Evolutionary conservation across 2,797 vertebrate genomes (phyloP).

Genomic region (Pseudocheirus occidentalis): DNA sequence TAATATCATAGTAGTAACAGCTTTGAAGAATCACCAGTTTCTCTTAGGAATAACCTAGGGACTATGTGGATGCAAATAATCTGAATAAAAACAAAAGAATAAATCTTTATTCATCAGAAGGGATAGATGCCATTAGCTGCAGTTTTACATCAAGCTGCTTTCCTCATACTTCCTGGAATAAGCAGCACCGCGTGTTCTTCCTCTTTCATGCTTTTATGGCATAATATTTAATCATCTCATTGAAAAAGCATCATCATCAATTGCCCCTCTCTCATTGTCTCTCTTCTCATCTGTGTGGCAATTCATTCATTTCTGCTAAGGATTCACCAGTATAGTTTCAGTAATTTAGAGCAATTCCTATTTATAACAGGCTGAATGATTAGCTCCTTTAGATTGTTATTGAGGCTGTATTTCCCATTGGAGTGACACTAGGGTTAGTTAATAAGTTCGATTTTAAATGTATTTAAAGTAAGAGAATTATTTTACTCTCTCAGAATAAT

Average conservation of each 20-base stretch:
- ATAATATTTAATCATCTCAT: constrained; percentile 13
- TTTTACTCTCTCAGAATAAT: neutral
- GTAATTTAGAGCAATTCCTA: neutral
- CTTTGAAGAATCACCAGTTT: neutral
- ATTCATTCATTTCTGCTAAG: constrained; percentile 43
- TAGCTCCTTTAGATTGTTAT: neutral
- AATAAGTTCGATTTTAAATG: neutral
- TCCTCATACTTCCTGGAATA: neutral
- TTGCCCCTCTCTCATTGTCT: neutral
- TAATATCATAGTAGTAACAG: neutral
- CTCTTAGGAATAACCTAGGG: neutral
- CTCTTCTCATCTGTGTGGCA: constrained; percentile 37
- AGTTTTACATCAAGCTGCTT: neutral
- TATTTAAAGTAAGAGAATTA: neutral
- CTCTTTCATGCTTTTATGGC: constrained; percentile 36
- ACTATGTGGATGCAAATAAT: neutral
- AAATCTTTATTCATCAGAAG: neutral
- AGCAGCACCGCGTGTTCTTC: constrained; percentile 19
- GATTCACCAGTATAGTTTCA: constrained; percentile 38
- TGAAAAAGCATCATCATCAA: constrained; percentile 47
- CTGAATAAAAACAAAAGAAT: neutral
- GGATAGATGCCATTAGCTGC: neutral
- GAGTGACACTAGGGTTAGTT: neutral
- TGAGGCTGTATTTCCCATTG: neutral
- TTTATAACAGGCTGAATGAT: neutral